Evolutionary conservation across 2,797 vertebrate species (phyloP).

Genomic region (Alca torda): DNA sequence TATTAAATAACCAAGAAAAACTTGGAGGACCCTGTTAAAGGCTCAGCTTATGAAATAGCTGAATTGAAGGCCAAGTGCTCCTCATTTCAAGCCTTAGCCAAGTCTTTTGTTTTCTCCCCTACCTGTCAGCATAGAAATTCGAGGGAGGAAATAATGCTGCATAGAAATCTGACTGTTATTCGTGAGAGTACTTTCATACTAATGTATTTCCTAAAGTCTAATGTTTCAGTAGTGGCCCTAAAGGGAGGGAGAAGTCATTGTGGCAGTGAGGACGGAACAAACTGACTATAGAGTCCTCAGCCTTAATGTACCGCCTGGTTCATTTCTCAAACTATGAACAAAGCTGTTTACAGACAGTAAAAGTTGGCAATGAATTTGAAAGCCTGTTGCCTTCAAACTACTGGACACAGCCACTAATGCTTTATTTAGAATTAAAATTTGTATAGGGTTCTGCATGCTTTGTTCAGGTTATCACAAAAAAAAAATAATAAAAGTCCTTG

Average conservation of each 20-base stretch:
- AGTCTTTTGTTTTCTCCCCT: not conserved
- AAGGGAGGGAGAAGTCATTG: conserved; percentile 51
- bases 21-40: not conserved
- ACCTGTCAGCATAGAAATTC: conserved; percentile 7
- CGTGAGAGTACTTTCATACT: conserved; percentile 29
- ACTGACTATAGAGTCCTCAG: conserved; percentile 38
- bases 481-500: not conserved
- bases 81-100: not conserved
- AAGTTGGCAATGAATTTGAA: conserved; percentile 52
- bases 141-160: conserved; percentile 26
- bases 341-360: conserved; percentile 62
- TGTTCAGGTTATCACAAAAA: not conserved
- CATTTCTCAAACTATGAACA: conserved; percentile 68
- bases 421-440: conserved; percentile 59
- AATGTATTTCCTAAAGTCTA: conserved; percentile 64
- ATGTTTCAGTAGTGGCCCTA: conserved; percentile 58
- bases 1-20: not conserved
- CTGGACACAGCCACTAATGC: not conserved
- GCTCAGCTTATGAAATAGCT: not conserved
- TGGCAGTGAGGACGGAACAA: conserved; percentile 24
- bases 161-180: conserved; percentile 48
- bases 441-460: not conserved
- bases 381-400: conserved; percentile 40
- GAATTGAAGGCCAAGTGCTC: not conserved
- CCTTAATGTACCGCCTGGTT: conserved; percentile 58